phyloP scores from a whole-genome alignment of 2,797 vertebrate genomes.

The Mallotus villosus region DNA sequence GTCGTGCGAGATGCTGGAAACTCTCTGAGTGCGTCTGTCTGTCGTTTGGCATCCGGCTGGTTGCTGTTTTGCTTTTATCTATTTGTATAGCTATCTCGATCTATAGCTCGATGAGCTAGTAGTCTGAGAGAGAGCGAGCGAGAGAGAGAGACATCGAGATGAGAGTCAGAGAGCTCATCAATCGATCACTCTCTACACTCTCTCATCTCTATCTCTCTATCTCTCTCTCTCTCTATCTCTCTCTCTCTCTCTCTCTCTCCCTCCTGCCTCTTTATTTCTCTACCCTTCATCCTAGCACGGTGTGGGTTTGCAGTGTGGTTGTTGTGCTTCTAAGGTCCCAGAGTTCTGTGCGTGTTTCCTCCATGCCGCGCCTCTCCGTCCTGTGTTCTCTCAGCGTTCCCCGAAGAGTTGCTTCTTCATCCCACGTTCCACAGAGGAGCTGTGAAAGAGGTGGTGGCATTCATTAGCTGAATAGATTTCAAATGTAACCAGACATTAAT shows the following conservation, averaged over 20 bases:
- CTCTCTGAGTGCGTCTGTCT: slow-evolving; percentile 3
- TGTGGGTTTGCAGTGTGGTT: no score
- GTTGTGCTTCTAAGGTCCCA: no score
- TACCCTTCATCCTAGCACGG: not conserved
- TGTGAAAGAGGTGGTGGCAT: no score
- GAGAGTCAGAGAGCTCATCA: no score
- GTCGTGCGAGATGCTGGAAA: not conserved
- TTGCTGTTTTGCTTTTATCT: slow-evolving; percentile 6
- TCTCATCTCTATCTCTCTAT: slow-evolving; percentile 7
- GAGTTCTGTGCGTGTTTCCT: not conserved
- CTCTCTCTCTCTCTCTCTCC: not conserved
- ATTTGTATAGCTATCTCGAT: slow-evolving; percentile 12
- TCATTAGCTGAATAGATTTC: no score
- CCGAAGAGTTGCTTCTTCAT: no score
- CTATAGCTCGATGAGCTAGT: no score
- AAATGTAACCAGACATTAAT: no score
- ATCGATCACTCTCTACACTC: not conserved
- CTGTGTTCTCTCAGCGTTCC: not conserved
- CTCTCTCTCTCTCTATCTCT: not conserved
- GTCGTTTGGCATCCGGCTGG: not conserved
- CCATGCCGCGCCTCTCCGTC: not conserved
- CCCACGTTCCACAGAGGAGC: no score
- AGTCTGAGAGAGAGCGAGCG: no score
- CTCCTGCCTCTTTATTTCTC: not conserved
- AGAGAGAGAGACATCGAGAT: no score